Evolutionary conservation across 2,797 vertebrate species (phyloP).

Genomic region (Enteromius thamalakanensis): DNA sequence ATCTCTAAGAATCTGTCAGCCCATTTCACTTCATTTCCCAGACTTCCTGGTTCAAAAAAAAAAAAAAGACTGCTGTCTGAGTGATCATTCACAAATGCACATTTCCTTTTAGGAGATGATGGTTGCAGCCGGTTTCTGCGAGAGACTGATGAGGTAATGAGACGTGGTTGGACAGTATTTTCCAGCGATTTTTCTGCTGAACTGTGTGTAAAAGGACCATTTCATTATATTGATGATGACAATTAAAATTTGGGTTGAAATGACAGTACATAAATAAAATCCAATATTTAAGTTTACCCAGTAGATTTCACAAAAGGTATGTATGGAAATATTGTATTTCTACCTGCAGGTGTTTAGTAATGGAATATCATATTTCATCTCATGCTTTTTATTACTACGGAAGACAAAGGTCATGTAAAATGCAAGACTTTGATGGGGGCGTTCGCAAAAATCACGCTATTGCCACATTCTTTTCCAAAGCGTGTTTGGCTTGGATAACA

Average conservation of each 20-base stretch:
- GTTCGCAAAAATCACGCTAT: conserved; percentile 20
- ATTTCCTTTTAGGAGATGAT: conserved; percentile 48
- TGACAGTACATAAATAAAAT: conserved; percentile 34
- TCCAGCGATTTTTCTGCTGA: conserved; percentile 43
- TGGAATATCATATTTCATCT: conserved; percentile 27
- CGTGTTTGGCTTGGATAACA: conserved; percentile 54
- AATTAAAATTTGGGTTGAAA: conserved; percentile 34
- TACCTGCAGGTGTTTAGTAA: conserved; percentile 40
- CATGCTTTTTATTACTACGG: conserved; percentile 32
- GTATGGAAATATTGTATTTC: conserved; percentile 9
- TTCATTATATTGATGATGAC: conserved; percentile 44
- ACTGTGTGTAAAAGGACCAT: conserved; percentile 42
- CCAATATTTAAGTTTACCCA: background rate
- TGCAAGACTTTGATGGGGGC: background rate
- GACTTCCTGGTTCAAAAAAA: conserved; percentile 33
- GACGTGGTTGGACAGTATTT: conserved; percentile 50
- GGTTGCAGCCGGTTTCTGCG: conserved; percentile 31
- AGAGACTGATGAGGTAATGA: conserved; percentile 53
- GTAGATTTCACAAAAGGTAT: conserved; percentile 13
- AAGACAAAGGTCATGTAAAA: conserved; percentile 20
- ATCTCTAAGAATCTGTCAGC: conserved; percentile 33
- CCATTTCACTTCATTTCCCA: conserved; percentile 44
- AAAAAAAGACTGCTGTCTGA: conserved; percentile 36
- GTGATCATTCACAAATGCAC: conserved; percentile 39
- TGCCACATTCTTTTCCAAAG: conserved; percentile 18